Percentiles rank a stretch among this genome's conserved stretches.
These are phyloP conservation scores for Drosophila mimica DNA, from an alignment of 2,888 invertebrate genomes.

Conservation along the genomic window DNA sequence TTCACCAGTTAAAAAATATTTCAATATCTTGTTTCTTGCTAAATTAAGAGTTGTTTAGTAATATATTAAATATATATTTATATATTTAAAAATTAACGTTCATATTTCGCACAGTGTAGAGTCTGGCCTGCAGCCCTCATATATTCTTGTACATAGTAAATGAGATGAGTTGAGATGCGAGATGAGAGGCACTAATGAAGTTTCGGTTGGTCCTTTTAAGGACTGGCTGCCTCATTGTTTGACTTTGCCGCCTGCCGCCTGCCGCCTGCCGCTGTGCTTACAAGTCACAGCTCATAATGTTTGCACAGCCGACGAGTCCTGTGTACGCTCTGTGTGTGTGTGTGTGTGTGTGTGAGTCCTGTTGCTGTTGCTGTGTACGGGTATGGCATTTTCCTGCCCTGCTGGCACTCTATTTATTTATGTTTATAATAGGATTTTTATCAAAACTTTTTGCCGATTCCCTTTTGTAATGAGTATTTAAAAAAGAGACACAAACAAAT, in stretches of 20 bases:
- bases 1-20: neutral
- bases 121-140: constrained; percentile 49
- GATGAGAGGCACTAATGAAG: constrained; percentile 72
- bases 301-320: constrained; percentile 49
- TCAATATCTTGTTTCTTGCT: neutral
- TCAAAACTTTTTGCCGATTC: constrained; percentile 73
- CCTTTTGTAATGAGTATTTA: constrained; percentile 79
- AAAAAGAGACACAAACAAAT: constrained; percentile 61
- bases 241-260: constrained; percentile 66
- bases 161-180: constrained; percentile 49
- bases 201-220: constrained; percentile 76
- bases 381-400: constrained; percentile 45
- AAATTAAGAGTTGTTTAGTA: too few species aligned
- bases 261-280: constrained; percentile 33
- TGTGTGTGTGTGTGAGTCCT: constrained; percentile 30
- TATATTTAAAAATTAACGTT: neutral
- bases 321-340: constrained; percentile 7
- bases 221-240: constrained; percentile 74
- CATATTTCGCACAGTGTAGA: constrained; percentile 40
- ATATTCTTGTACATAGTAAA: constrained; percentile 54
- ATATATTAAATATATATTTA: neutral
- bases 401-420: constrained; percentile 76
- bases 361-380: constrained; percentile 36
- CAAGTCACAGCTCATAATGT: constrained; percentile 66
- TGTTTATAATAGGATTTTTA: constrained; percentile 82